These are phyloP conservation scores for Akabosia matsudoensis DNA, from an alignment of 1,140 invertebrate species.

Conservation along the genomic window DNA sequence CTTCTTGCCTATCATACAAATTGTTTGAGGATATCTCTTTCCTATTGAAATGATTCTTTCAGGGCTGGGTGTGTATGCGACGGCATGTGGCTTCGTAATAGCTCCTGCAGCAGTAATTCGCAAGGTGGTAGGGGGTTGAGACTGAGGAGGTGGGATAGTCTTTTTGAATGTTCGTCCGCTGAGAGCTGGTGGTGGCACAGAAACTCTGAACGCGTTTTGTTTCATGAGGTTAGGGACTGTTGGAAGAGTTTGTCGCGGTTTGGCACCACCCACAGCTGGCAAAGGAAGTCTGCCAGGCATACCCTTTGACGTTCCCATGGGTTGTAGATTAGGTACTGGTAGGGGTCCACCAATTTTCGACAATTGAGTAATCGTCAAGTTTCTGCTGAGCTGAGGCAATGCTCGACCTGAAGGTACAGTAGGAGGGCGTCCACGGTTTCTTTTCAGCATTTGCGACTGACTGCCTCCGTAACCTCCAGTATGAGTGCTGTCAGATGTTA, in stretches of 20 bases:
- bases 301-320: not conserved
- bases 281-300: not conserved
- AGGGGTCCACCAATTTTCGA: not conserved
- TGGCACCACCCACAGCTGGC: not conserved
- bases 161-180: constrained; percentile 10
- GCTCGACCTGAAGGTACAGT: not conserved
- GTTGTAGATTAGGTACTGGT: constrained; percentile 12
- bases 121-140: not conserved
- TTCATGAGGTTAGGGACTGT: not conserved
- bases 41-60: not conserved
- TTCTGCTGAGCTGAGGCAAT: not conserved
- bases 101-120: not conserved
- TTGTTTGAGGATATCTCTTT: not conserved
- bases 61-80: not conserved
- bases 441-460: not conserved
- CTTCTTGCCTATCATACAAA: not conserved
- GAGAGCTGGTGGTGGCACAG: not conserved
- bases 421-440: not conserved
- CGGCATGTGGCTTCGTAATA: not conserved
- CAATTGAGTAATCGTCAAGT: not conserved
- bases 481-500: too few species aligned
- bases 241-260: not conserved
- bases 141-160: not conserved
- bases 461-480: too few species aligned
- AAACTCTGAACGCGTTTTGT: not conserved